Percentiles rank a stretch among this genome's conserved stretches.
Evolutionary conservation across 2,888 invertebrate species (phyloP).

Genomic region (Aspidiotus destructor): DNA sequence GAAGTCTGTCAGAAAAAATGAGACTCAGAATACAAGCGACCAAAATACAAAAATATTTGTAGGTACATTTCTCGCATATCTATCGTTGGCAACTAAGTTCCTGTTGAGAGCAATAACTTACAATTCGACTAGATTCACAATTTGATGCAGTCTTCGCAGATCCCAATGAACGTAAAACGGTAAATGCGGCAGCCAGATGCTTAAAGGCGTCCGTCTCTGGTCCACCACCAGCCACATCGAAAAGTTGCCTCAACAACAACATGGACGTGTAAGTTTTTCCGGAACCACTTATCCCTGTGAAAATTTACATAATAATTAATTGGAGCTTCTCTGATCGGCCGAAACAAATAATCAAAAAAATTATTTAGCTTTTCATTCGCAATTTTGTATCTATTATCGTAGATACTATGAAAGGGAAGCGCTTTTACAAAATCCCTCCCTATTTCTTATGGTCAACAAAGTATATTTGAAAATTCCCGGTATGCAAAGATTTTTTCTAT

Average conservation of each 20-base stretch:
- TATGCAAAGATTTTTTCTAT: too few relatives aligned
- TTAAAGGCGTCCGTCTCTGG: constrained; percentile 93
- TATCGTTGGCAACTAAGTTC: not conserved
- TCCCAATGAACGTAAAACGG: constrained; percentile 81
- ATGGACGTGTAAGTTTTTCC: constrained; percentile 91
- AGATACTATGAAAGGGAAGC: too few relatives aligned
- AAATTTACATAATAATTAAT: not conserved
- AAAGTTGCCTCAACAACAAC: constrained; percentile 78
- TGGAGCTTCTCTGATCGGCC: too few relatives aligned
- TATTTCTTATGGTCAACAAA: too few relatives aligned
- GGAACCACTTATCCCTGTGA: constrained; percentile 72
- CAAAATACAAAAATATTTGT: not conserved
- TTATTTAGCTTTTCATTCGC: too few relatives aligned
- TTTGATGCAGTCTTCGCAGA: constrained; percentile 84
- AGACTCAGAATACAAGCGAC: not conserved
- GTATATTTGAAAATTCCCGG: too few relatives aligned
- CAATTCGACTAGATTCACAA: constrained; percentile 87
- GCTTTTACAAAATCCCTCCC: too few relatives aligned
- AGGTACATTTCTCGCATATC: not conserved
- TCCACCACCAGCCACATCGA: constrained; percentile 88
- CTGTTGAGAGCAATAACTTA: constrained; percentile 43
- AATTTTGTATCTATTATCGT: too few relatives aligned
- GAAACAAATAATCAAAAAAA: too few relatives aligned
- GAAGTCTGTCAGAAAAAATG: too few relatives aligned
- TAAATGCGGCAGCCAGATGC: constrained; percentile 89